Evolutionary conservation across 2,888 invertebrate species (phyloP).

Genomic region (Xestia xanthographa): DNA sequence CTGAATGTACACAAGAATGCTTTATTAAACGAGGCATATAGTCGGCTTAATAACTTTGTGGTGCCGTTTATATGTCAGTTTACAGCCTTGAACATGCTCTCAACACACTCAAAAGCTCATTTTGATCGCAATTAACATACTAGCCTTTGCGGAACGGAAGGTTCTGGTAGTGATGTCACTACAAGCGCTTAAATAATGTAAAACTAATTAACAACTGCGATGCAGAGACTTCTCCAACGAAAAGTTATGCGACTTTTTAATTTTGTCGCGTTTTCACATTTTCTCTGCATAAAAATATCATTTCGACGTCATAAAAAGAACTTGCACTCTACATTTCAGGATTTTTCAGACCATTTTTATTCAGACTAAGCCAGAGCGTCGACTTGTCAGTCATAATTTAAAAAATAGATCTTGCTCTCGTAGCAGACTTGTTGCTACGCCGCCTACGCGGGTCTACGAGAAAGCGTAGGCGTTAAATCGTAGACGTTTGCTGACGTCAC

Average conservation of each 20-base stretch:
- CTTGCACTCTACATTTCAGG: slow-evolving; percentile 14
- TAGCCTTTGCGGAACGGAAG: slow-evolving; percentile 33
- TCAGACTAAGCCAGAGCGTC: slow-evolving; percentile 5
- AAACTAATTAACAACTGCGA: slow-evolving; percentile 52
- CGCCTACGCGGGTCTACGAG: slow-evolving; percentile 61
- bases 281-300: slow-evolving; percentile 46
- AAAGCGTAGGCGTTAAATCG: slow-evolving; percentile 57
- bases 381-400: slow-evolving; percentile 35
- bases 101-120: slow-evolving; percentile 58
- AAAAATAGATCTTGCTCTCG: slow-evolving; percentile 41
- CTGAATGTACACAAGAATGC: slow-evolving; percentile 59
- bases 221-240: neutral
- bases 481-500: slow-evolving; percentile 60
- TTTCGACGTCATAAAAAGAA: slow-evolving; percentile 37
- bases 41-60: slow-evolving; percentile 61
- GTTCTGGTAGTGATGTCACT: slow-evolving; percentile 22
- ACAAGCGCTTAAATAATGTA: slow-evolving; percentile 34
- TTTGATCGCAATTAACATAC: slow-evolving; percentile 57
- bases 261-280: slow-evolving; percentile 22
- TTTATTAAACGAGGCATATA: slow-evolving; percentile 60
- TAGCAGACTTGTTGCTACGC: slow-evolving; percentile 56
- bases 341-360: slow-evolving; percentile 39
- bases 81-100: slow-evolving; percentile 54
- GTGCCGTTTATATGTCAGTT: slow-evolving; percentile 58
- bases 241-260: slow-evolving; percentile 29